phyloP scores from a whole-genome alignment of 2,888 invertebrate genomes.

The Fragum fragum region DNA sequence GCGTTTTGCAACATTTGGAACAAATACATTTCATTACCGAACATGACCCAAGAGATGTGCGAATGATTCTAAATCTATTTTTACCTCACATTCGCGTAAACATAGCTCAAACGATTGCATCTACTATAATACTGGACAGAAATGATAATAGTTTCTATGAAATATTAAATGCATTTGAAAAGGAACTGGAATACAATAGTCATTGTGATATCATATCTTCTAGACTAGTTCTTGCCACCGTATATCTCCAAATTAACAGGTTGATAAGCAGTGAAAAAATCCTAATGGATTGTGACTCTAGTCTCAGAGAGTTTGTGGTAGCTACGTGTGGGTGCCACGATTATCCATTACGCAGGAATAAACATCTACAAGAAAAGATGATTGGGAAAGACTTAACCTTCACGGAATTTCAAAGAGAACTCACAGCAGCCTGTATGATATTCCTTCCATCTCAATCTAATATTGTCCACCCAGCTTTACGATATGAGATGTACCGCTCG shows the following conservation, averaged over 20 bases:
- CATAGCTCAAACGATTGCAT: not conserved
- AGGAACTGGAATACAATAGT: not conserved
- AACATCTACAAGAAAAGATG: not conserved
- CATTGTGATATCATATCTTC: not conserved
- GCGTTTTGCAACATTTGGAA: not conserved
- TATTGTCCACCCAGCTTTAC: constrained; percentile 11
- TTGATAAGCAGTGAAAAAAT: not conserved
- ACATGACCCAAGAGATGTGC: not conserved
- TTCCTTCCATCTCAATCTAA: constrained; percentile 7
- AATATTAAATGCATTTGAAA: not conserved
- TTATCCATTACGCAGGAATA: not conserved
- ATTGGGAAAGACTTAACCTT: not conserved
- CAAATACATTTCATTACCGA: not conserved
- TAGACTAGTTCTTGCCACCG: not conserved
- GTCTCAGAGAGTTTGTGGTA: not conserved
- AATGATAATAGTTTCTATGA: not conserved
- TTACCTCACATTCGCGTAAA: not conserved
- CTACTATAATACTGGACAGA: not conserved
- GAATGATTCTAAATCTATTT: not conserved
- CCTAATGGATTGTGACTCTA: not conserved
- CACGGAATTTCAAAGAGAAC: not conserved
- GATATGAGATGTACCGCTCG: constrained; percentile 20
- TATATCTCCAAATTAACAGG: not conserved
- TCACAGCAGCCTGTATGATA: constrained; percentile 9
- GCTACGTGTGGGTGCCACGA: not conserved